Conservation (phyloP, 2,888 invertebrate species). For the Harpalus rufipes region DNA sequence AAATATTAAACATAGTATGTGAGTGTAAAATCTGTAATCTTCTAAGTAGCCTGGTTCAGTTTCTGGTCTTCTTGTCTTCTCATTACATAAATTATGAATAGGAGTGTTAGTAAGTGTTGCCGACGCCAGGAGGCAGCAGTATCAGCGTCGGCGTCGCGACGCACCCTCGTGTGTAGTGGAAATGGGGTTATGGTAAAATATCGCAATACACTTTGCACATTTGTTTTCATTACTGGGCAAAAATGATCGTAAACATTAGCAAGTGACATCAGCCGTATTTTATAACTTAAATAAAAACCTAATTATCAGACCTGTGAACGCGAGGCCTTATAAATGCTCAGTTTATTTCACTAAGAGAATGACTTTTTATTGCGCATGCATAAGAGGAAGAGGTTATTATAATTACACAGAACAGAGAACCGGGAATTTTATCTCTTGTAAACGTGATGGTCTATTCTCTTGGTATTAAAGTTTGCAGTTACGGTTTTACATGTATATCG, state of each 20-base stretch:
- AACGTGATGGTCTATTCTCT: neutral
- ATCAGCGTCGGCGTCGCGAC: slow-evolving; percentile 25
- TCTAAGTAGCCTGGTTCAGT: slow-evolving; percentile 27
- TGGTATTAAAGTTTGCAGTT: neutral
- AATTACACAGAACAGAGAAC: neutral
- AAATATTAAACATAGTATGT: neutral
- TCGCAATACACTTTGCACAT: slow-evolving; percentile 68
- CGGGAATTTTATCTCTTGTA: neutral
- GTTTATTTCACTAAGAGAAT: neutral
- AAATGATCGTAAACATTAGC: slow-evolving; percentile 68
- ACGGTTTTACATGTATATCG: neutral
- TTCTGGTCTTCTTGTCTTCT: neutral
- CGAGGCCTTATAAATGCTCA: slow-evolving; percentile 13
- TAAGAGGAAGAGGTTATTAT: neutral
- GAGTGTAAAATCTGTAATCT: slow-evolving; percentile 38
- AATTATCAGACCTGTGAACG: slow-evolving; percentile 59
- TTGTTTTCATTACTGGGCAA: slow-evolving; percentile 69
- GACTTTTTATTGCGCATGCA: neutral
- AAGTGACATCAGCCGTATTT: slow-evolving; percentile 65
- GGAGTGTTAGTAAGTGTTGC: slow-evolving; percentile 3
- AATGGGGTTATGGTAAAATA: slow-evolving; percentile 69
- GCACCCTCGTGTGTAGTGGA: slow-evolving; percentile 51
- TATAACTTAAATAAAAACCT: slow-evolving; percentile 67
- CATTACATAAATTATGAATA: slow-evolving; percentile 64
- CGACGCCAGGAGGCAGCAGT: slow-evolving; percentile 32